Percentiles rank a stretch among this genome's conserved stretches.
These are phyloP conservation scores for Corynorhinus townsendii DNA, from an alignment of 2,113 vertebrate genomes.

Conservation along the genomic window DNA sequence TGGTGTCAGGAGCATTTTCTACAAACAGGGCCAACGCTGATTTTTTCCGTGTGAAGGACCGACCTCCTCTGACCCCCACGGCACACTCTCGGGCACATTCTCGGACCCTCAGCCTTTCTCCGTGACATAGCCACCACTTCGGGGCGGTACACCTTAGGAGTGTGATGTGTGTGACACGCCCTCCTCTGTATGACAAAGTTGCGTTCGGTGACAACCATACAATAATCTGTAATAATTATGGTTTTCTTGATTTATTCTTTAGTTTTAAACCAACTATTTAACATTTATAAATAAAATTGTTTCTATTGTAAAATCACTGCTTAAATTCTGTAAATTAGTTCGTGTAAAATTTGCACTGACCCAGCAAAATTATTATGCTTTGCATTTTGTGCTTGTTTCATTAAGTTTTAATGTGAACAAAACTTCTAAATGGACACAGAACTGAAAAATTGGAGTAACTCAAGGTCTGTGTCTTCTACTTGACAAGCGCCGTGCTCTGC, in stretches of 20 bases:
- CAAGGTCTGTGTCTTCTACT: background rate
- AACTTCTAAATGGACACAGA: background rate
- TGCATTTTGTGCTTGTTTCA: background rate
- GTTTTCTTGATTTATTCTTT: background rate
- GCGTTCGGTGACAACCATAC: background rate
- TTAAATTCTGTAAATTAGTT: background rate
- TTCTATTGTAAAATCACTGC: background rate
- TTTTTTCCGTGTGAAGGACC: background rate
- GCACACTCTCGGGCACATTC: background rate
- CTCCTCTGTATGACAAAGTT: background rate
- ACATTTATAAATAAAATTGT: background rate
- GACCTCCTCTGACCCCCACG: background rate
- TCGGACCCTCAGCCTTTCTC: background rate
- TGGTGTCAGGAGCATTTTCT: background rate
- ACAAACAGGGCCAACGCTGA: background rate
- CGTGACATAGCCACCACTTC: rapidly evolving
- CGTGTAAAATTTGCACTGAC: background rate
- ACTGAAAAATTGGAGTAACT: background rate
- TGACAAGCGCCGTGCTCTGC: background rate
- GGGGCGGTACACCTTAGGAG: rapidly evolving
- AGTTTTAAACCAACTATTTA: background rate
- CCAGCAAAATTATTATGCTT: background rate
- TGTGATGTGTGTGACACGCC: background rate
- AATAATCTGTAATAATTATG: background rate
- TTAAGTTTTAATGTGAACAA: background rate